phyloP scores from a whole-genome alignment of 37 sponge, comb jelly and placozoan species.

The Oscarella lobularis region DNA sequence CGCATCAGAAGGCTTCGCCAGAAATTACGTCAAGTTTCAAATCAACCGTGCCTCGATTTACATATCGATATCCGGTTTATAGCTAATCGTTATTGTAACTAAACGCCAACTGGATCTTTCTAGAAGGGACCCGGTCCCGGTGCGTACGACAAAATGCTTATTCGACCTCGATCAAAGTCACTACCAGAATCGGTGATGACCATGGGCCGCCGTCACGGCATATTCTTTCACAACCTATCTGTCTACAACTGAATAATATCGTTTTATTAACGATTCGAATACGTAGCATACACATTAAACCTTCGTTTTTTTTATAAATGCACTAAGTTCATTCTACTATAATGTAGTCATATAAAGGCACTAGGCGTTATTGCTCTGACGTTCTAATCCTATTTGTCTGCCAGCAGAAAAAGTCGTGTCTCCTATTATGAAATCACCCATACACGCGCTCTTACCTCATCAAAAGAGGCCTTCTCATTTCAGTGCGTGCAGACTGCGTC shows the following conservation, averaged over 20 bases:
- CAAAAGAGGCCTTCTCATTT: too few species aligned
- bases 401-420: too few species aligned
- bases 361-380: too few species aligned
- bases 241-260: not conserved
- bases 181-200: not conserved
- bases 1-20: not conserved
- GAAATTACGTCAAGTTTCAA: slow-evolving; percentile 41
- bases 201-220: not conserved
- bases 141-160: slow-evolving; percentile 25
- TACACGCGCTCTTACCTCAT: too few species aligned
- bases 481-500: too few species aligned
- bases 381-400: too few species aligned
- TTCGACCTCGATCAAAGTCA: not conserved
- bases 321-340: too few species aligned
- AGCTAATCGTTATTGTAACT: not conserved
- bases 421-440: too few species aligned
- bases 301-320: too few species aligned
- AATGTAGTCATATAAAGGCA: too few species aligned
- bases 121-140: slow-evolving; percentile 76
- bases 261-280: too few species aligned
- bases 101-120: not conserved
- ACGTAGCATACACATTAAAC: too few species aligned
- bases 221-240: not conserved
- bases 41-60: slow-evolving; percentile 61
- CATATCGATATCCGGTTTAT: slow-evolving; percentile 17